Conservation (phyloP, 2,113 vertebrate genomes). For the Excalfactoria chinensis region DNA sequence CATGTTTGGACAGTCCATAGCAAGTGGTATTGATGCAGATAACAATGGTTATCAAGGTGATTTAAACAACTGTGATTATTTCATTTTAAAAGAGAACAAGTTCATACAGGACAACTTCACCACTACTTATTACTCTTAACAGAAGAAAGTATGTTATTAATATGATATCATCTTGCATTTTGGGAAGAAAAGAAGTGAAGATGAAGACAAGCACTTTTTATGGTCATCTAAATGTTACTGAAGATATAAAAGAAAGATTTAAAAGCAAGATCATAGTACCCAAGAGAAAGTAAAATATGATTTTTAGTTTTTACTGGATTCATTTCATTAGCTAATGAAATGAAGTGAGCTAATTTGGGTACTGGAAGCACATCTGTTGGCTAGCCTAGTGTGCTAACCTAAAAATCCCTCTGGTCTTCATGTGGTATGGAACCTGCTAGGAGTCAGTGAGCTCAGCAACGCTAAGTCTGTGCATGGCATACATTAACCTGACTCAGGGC, state of each 20-base stretch:
- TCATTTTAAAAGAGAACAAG: neutral
- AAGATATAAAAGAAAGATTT: neutral
- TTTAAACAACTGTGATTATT: conserved; percentile 13
- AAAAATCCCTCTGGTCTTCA: neutral
- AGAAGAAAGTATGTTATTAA: neutral
- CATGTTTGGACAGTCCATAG: conserved; percentile 90
- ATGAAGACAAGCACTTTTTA: conserved; percentile 5
- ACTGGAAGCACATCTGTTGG: neutral
- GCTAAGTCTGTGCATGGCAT: neutral
- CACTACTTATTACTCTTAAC: neutral
- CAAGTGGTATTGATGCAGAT: conserved; percentile 86
- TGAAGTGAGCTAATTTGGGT: neutral
- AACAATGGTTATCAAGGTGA: conserved; percentile 88
- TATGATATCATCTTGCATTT: neutral
- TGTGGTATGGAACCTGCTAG: neutral
- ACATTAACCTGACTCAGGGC: neutral
- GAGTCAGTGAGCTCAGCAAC: neutral
- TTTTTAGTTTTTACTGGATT: neutral
- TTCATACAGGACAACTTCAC: neutral
- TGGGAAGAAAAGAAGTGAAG: neutral
- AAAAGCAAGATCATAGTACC: neutral
- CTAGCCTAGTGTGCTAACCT: neutral
- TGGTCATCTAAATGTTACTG: neutral
- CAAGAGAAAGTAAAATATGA: neutral
- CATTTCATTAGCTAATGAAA: neutral